A percentile compares a stretch with the other conserved stretches of the same genome.
These are phyloP conservation scores for Stegostoma tigrinum DNA, from an alignment of 2,113 vertebrate species.

Conservation along the genomic window DNA sequence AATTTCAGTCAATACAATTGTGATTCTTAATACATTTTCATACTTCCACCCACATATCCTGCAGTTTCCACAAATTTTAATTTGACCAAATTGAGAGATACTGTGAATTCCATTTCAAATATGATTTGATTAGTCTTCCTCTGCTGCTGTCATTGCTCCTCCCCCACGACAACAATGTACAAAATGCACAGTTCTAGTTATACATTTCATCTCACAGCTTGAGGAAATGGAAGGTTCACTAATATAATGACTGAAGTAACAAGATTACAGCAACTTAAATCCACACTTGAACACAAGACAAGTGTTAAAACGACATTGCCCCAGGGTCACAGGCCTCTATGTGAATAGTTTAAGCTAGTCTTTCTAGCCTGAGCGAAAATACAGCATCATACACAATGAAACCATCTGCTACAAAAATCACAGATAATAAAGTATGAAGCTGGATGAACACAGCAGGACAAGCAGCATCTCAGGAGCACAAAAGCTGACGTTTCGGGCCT, in stretches of 20 bases:
- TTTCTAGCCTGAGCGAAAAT: background rate
- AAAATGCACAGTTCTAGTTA: background rate
- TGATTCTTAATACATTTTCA: background rate
- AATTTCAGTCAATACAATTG: background rate
- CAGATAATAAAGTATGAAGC: too few species aligned
- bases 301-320: background rate
- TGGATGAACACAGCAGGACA: too few species aligned
- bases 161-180: background rate
- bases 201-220: background rate
- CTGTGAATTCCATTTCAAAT: background rate
- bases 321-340: background rate
- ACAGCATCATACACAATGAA: background rate
- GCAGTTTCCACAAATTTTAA: background rate
- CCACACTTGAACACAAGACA: background rate
- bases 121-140: background rate
- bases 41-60: background rate
- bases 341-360: background rate
- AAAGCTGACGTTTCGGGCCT: too few species aligned
- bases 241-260: background rate
- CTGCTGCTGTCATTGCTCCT: background rate
- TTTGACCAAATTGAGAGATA: background rate
- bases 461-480: too few species aligned
- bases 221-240: background rate
- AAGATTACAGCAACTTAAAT: background rate
- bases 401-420: background rate